phyloP scores from a whole-genome alignment of 2,888 invertebrate species.

The Cantharis rustica region DNA sequence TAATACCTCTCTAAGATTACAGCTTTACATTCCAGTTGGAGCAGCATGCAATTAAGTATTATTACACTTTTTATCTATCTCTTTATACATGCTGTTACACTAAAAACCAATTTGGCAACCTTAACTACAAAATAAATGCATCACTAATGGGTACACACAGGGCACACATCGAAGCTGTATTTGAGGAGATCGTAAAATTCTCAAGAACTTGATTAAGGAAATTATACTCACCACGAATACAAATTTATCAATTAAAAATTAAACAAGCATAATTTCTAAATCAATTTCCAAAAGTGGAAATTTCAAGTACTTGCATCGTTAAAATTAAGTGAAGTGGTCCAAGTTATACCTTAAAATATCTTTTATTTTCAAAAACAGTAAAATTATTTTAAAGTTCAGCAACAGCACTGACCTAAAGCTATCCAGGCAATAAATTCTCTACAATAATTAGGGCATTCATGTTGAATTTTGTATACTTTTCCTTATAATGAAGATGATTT shows the following conservation, averaged over 20 bases:
- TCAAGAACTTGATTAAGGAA: not conserved
- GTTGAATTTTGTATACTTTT: slow-evolving; percentile 10
- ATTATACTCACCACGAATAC: not conserved
- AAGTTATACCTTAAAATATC: not conserved
- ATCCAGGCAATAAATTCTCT: not conserved
- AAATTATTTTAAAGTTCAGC: not conserved
- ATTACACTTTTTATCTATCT: not conserved
- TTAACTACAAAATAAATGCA: not conserved
- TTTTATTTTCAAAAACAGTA: not conserved
- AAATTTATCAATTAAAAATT: not conserved
- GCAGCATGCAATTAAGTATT: not conserved
- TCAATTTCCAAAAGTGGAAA: not conserved
- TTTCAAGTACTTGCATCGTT: not conserved
- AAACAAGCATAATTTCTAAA: not conserved
- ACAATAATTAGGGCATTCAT: not conserved
- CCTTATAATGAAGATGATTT: not conserved
- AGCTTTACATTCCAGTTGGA: not conserved
- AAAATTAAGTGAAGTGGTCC: not conserved
- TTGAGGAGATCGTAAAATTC: not conserved
- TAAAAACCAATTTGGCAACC: not conserved
- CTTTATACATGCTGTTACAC: not conserved
- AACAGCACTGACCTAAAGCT: not conserved
- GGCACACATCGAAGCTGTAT: not conserved
- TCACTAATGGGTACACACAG: not conserved
- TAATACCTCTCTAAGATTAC: not conserved